A percentile compares a stretch with the other conserved stretches of the same genome.
Conservation (phyloP, 2,888 invertebrate species). For the Watsonalla cultraria region DNA sequence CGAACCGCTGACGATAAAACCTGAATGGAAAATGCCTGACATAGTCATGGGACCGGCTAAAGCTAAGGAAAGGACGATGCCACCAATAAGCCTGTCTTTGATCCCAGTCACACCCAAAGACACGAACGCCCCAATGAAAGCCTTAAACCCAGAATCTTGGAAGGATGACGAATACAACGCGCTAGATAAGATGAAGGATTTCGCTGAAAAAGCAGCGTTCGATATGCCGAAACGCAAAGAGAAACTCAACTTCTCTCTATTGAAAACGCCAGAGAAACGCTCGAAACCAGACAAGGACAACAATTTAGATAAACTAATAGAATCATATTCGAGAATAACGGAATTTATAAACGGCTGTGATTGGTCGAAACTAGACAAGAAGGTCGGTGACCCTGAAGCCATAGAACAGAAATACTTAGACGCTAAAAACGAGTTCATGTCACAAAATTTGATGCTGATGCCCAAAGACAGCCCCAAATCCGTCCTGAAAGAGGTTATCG, state of each 20-base stretch:
- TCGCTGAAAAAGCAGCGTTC: slow-evolving; percentile 71
- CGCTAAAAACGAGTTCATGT: slow-evolving; percentile 74
- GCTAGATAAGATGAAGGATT: slow-evolving; percentile 73
- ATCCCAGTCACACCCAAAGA: slow-evolving; percentile 67
- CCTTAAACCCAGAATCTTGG: slow-evolving; percentile 52
- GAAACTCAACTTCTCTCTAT: slow-evolving; percentile 49
- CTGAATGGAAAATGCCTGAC: slow-evolving; percentile 64
- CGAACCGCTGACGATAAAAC: slow-evolving; percentile 53
- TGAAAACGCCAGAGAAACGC: slow-evolving; percentile 28
- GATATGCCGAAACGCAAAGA: slow-evolving; percentile 64
- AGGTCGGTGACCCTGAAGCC: slow-evolving; percentile 49
- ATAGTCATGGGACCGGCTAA: slow-evolving; percentile 53
- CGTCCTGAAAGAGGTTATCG: slow-evolving; percentile 60
- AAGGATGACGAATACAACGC: slow-evolving; percentile 71
- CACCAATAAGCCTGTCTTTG: slow-evolving; percentile 68
- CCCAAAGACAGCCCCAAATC: slow-evolving; percentile 58
- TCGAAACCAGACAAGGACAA: slow-evolving; percentile 52
- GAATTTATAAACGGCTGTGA: slow-evolving; percentile 74
- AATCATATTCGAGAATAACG: slow-evolving; percentile 67
- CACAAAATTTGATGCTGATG: slow-evolving; percentile 63
- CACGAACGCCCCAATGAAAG: slow-evolving; percentile 51
- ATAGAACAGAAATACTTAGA: slow-evolving; percentile 68
- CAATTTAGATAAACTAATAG: slow-evolving; percentile 61
- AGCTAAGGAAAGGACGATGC: slow-evolving; percentile 60
- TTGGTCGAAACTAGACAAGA: slow-evolving; percentile 63